A percentile compares a stretch with the other conserved stretches of the same genome.
Conservation (phyloP, 1,140 invertebrate genomes). For the Leptinotarsa texana region DNA sequence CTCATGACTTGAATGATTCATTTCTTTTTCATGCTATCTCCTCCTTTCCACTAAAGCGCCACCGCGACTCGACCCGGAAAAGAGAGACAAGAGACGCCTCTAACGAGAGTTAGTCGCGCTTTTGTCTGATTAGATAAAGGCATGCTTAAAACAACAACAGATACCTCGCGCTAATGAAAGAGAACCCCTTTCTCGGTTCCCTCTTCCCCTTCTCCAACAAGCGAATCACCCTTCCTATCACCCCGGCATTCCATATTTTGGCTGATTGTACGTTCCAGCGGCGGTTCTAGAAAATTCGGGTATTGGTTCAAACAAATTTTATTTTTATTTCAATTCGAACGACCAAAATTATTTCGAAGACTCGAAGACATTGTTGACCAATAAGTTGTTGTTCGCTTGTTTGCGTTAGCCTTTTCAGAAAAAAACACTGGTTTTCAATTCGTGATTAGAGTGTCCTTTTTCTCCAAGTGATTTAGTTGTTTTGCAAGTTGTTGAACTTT, state of each 20-base stretch:
- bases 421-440: too few relatives aligned
- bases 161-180: constrained; percentile 55
- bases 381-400: too few relatives aligned
- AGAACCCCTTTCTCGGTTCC: constrained; percentile 36
- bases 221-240: background rate
- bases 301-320: too few relatives aligned
- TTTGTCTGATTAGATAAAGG: constrained; percentile 57
- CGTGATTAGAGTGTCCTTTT: too few relatives aligned
- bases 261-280: constrained; percentile 42
- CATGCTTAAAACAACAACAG: constrained; percentile 57
- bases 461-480: too few relatives aligned
- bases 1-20: background rate
- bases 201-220: background rate
- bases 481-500: too few relatives aligned
- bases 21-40: background rate
- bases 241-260: constrained; percentile 38
- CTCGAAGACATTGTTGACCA: too few relatives aligned
- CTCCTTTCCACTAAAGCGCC: background rate
- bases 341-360: too few relatives aligned
- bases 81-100: constrained; percentile 25
- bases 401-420: too few relatives aligned
- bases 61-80: background rate
- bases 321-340: too few relatives aligned
- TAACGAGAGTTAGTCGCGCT: constrained; percentile 45
- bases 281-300: too few relatives aligned